Evolutionary conservation across 2,797 vertebrate species (phyloP), one percentile per base, ranked within the genome.

Genomic region (Atherinosoma microstoma): DNA sequence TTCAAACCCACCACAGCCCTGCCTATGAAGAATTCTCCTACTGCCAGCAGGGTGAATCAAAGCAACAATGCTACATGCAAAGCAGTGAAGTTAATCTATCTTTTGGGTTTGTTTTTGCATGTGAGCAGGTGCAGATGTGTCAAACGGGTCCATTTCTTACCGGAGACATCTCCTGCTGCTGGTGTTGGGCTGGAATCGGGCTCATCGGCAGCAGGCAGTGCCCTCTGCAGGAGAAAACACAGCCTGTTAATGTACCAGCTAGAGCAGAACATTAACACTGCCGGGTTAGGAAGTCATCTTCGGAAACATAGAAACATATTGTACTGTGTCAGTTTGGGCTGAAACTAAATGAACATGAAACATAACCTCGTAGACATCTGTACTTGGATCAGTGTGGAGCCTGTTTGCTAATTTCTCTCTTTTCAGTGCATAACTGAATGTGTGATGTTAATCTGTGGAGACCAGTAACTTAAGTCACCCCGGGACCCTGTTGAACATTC

Each of bases 191-290:
- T 53, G 32, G 76, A 76, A 22, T 90, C 90, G 13, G 90, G 72
- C 66, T 88, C 75, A 72, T 89, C 90, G 32, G 72, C 83, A 69
- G 67, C 35, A 82, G 75, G 71, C 59, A 87, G 69, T 1, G 58
- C 84, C 75, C 90, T 92, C 92, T 93, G 79, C 63, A 86, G 79
- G 72, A 87, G 56, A 73, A 80, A 83, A 86, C 70, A 83, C 2
- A 22, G 4, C 36, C 15, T 22, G 51, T 67, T 83, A 29, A 78
- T 10, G 40, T 49, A 58, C 2, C 4, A 1, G 29, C 13, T 67
- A 62, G 54, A 63, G 42, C 58, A 51, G 49, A 77, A 77, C 60
- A 69, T 34, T 51, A 18, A 56, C 30, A 42, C 63, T 76, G 38
- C n/a, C 13, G 30, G 13, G 9, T 78, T 70, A 58, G 34, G 45